phyloP scores from a whole-genome alignment of 1,140 invertebrate species.

The Papilio aristodemus region DNA sequence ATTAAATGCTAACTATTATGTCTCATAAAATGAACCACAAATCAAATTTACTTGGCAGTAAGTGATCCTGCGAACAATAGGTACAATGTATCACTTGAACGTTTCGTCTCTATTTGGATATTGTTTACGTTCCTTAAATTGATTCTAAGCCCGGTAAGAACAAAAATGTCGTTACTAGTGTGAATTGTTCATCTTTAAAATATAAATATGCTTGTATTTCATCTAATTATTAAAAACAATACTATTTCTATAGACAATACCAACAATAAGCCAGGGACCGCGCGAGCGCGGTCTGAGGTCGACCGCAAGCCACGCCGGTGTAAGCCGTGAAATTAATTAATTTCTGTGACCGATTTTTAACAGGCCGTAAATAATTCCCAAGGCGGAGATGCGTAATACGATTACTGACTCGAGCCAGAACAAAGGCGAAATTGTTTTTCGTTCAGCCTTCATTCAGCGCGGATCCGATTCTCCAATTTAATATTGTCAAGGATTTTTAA shows the following conservation, averaged over 20 bases:
- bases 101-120: too few relatives aligned
- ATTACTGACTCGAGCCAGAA: constrained; percentile 25
- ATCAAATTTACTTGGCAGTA: not conserved
- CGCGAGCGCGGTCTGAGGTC: constrained; percentile 13
- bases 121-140: not conserved
- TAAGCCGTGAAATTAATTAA: constrained; percentile 27
- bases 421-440: constrained; percentile 29
- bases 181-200: too few relatives aligned
- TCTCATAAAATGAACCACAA: not conserved
- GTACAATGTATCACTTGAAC: too few relatives aligned
- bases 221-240: not conserved
- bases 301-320: constrained; percentile 12
- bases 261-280: not conserved
- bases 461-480: constrained; percentile 14
- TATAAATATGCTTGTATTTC: too few relatives aligned
- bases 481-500: constrained; percentile 23
- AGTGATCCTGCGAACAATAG: not conserved
- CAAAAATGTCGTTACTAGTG: too few relatives aligned
- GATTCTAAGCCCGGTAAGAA: not conserved
- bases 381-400: constrained; percentile 32
- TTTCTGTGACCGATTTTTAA: constrained; percentile 34
- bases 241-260: not conserved
- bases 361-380: constrained; percentile 30
- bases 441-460: constrained; percentile 8
- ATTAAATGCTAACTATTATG: not conserved